Evolutionary conservation across 2,797 vertebrate genomes (phyloP).

Genomic region (Synanceia verrucosa): DNA sequence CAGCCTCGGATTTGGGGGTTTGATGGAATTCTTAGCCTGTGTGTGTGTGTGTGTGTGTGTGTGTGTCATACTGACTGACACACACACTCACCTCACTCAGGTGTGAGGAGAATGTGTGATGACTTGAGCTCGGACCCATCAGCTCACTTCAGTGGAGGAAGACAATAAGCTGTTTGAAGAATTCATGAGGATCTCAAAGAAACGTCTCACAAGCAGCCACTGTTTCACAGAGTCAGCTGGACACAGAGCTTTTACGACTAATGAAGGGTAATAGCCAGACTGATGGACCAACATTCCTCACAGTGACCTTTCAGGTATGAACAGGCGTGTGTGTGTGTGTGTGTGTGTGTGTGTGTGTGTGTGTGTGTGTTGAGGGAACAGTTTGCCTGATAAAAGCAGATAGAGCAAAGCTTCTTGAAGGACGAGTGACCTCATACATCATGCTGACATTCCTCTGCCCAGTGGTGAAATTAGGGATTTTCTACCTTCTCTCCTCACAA

Average conservation of each 20-base stretch:
- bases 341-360: slow-evolving; percentile 33
- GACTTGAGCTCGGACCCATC: slow-evolving; percentile 34
- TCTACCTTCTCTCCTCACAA: slow-evolving; percentile 39
- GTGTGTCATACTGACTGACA: slow-evolving; percentile 18
- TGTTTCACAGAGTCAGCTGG: slow-evolving; percentile 55
- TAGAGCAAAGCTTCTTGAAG: slow-evolving; percentile 73
- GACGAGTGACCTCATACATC: slow-evolving; percentile 75
- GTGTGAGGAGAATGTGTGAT: slow-evolving; percentile 56
- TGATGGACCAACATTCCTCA: slow-evolving; percentile 65
- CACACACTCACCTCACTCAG: slow-evolving; percentile 4
- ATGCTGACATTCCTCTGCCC: slow-evolving; percentile 62
- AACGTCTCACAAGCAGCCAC: slow-evolving; percentile 43
- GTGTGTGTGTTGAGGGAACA: slow-evolving; percentile 37
- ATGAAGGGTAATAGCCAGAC: slow-evolving; percentile 70
- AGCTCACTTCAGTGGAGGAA: slow-evolving; percentile 31
- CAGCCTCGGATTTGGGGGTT: slow-evolving; percentile 33
- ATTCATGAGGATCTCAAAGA: slow-evolving; percentile 61
- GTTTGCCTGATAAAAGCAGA: slow-evolving; percentile 55
- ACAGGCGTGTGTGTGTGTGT: slow-evolving; percentile 11
- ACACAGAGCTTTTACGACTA: slow-evolving; percentile 55
- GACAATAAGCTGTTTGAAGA: slow-evolving; percentile 50
- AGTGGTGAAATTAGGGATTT: slow-evolving; percentile 72
- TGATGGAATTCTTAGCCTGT: slow-evolving; percentile 70
- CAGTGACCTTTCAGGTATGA: slow-evolving; percentile 71
- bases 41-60: slow-evolving; percentile 12